phyloP scores from a whole-genome alignment of 35 echinoderm and acorn worm genomes.

The Eucidaris tribuloides region DNA sequence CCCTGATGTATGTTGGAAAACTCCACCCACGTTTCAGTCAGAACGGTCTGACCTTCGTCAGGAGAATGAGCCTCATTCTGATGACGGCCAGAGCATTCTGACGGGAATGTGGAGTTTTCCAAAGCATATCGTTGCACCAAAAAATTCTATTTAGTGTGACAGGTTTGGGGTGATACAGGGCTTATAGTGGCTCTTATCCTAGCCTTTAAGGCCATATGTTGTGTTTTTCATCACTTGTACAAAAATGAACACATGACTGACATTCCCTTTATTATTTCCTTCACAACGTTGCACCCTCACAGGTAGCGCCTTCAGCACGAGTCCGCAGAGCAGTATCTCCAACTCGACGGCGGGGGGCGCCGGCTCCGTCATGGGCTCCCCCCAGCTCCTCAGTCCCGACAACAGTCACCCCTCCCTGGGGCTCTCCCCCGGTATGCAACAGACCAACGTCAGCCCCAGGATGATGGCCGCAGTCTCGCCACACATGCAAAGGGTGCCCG shows the following conservation, averaged over 20 bases:
- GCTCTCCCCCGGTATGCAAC: neutral
- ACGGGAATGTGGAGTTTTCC: too few species aligned
- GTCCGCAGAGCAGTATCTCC: slow-evolving; percentile 75
- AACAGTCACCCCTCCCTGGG: slow-evolving; percentile 58
- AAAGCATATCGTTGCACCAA: too few species aligned
- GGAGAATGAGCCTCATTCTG: too few species aligned
- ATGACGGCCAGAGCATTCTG: too few species aligned
- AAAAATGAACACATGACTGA: neutral
- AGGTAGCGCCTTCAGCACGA: slow-evolving; percentile 64
- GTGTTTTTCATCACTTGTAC: too few species aligned
- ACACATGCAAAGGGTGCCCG: slow-evolving; percentile 30
- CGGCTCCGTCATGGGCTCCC: slow-evolving; percentile 32
- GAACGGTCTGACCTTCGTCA: too few species aligned
- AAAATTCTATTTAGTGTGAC: too few species aligned
- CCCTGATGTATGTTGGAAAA: too few species aligned
- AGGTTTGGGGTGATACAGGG: too few species aligned
- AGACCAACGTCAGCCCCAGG: slow-evolving; percentile 53
- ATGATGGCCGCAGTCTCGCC: slow-evolving; percentile 55
- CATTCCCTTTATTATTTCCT: neutral
- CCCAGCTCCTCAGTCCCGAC: slow-evolving; percentile 78
- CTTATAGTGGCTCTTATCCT: too few species aligned
- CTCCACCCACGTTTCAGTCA: too few species aligned
- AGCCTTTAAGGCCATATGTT: too few species aligned
- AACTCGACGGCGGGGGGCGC: slow-evolving; percentile 52
- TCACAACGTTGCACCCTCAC: neutral